phyloP scores from a whole-genome alignment of 2,797 vertebrate genomes.

The Hylomyscus alleni region DNA sequence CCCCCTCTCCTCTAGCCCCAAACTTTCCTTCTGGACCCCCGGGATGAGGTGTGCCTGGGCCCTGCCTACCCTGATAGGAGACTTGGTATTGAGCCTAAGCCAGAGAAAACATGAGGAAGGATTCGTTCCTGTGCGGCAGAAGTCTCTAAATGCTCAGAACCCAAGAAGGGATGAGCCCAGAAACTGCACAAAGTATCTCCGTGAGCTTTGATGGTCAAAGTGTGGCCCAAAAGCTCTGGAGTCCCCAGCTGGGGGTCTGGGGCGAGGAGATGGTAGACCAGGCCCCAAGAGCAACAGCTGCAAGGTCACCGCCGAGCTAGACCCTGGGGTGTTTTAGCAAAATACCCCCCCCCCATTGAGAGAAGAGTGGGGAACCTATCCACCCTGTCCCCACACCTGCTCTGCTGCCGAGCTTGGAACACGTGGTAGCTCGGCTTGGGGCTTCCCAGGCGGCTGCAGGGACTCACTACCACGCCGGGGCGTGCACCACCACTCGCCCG shows the following conservation, averaged over 20 bases:
- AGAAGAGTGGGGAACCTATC: not conserved
- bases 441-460: not conserved
- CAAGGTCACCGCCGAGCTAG: conserved; percentile 59
- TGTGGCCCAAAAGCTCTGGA: not conserved
- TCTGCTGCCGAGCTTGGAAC: conserved; percentile 7
- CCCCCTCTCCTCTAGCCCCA: conserved; percentile 51
- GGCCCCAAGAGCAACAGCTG: not conserved
- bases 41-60: not conserved
- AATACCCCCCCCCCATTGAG: no score
- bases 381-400: conserved; percentile 62
- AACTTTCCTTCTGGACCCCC: conserved; percentile 67
- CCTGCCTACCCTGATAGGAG: conserved; percentile 24
- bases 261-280: not conserved
- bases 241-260: not conserved
- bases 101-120: not conserved
- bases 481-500: conserved; percentile 1
- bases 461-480: not conserved
- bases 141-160: not conserved
- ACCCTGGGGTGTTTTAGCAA: not conserved
- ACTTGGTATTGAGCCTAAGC: not conserved
- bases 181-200: conserved; percentile 66
- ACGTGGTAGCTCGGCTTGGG: conserved; percentile 27
- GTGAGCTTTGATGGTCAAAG: not conserved
- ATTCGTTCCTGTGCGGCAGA: not conserved
- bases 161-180: not conserved